Percentiles rank a stretch among this genome's conserved stretches.
phyloP scores from a whole-genome alignment of 2,797 vertebrate genomes.

The Cyprinodon diabolis region DNA sequence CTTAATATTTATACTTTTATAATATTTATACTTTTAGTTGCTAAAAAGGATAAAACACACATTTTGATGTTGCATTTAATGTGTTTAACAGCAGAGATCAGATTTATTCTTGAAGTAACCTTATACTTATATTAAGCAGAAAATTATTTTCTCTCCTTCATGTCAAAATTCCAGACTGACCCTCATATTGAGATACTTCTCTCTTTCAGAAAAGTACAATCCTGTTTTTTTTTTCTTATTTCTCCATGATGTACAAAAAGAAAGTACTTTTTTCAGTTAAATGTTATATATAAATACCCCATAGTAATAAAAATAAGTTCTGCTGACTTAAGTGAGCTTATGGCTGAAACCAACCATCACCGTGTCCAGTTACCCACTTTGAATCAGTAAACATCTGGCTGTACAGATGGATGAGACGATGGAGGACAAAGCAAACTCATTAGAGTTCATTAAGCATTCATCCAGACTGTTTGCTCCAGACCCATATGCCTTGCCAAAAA shows the following conservation, averaged over 20 bases:
- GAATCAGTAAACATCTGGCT: slow-evolving; percentile 59
- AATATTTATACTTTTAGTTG: no score
- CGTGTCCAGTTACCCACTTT: slow-evolving; percentile 61
- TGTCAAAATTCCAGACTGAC: slow-evolving; percentile 13
- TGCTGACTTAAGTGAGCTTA: slow-evolving; percentile 38
- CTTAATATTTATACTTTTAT: no score
- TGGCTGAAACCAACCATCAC: slow-evolving; percentile 34
- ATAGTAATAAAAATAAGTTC: slow-evolving; percentile 1
- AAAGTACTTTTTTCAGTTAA: background rate
- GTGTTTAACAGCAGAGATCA: no score
- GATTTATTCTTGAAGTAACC: no score
- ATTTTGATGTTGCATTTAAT: no score
- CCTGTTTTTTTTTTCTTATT: background rate
- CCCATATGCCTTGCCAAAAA: slow-evolving; percentile 42
- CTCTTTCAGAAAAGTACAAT: background rate
- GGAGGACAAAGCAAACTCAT: slow-evolving; percentile 53
- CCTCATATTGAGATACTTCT: background rate
- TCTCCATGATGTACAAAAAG: background rate
- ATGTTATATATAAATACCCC: slow-evolving; percentile 3
- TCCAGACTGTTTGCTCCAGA: slow-evolving; percentile 28
- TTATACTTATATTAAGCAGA: no score
- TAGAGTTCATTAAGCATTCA: slow-evolving; percentile 40
- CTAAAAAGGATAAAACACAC: no score
- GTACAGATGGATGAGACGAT: slow-evolving; percentile 62
- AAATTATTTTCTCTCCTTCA: background rate